phyloP scores from a whole-genome alignment of 2,888 invertebrate genomes.

The Pilophorus perplexus region DNA sequence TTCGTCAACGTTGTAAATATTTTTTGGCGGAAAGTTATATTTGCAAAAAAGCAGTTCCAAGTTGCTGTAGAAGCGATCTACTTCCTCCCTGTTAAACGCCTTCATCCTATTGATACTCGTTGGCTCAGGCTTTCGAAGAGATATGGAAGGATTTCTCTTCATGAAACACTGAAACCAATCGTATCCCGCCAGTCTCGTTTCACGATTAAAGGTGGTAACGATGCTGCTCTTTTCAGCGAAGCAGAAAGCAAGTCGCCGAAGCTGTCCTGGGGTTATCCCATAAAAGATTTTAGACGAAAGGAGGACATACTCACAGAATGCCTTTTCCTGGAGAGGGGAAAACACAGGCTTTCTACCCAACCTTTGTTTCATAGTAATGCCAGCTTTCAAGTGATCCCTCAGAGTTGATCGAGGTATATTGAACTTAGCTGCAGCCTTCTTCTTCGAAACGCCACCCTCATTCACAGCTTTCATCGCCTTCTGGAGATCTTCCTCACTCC shows the following conservation, averaged over 20 bases:
- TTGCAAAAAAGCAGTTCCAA: no score
- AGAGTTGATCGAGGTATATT: not conserved
- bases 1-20: not conserved
- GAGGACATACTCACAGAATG: no score
- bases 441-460: not conserved
- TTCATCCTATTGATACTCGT: not conserved
- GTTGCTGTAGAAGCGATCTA: no score
- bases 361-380: no score
- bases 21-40: no score
- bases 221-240: not conserved
- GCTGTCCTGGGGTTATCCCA: not conserved
- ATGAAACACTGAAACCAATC: not conserved
- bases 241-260: not conserved
- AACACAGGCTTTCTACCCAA: no score
- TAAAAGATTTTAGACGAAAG: not conserved
- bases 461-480: not conserved
- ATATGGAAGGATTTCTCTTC: not conserved
- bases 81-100: slow-evolving; percentile 7
- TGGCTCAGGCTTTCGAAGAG: not conserved
- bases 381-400: not conserved
- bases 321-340: no score
- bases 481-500: not conserved
- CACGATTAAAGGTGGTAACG: not conserved
- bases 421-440: not conserved
- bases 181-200: not conserved